phyloP scores from a whole-genome alignment of 1,140 invertebrate genomes.

The Yoshiicerus persimilis region DNA sequence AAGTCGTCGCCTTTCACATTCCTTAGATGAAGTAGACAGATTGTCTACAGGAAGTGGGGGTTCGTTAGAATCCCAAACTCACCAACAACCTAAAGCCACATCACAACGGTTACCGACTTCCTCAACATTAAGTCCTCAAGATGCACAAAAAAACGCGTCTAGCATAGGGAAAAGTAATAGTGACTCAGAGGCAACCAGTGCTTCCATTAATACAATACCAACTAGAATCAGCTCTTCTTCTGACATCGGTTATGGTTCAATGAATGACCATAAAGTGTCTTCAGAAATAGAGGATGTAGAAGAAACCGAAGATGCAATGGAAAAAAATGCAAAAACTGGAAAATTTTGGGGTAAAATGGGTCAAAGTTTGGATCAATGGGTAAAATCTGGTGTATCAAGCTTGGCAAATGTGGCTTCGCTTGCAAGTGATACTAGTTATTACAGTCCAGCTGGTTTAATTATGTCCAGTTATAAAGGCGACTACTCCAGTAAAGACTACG shows the following conservation, averaged over 20 bases:
- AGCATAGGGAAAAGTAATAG: conserved; percentile 40
- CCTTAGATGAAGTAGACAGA: conserved; percentile 53
- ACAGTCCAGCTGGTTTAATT: conserved; percentile 46
- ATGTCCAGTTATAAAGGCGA: conserved; percentile 39
- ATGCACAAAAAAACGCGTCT: background rate
- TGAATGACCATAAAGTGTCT: conserved; percentile 54
- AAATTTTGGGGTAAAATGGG: conserved; percentile 47
- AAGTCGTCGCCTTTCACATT: conserved; percentile 56
- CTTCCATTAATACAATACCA: conserved; percentile 24
- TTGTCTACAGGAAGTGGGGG: conserved; percentile 45
- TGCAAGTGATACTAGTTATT: conserved; percentile 42
- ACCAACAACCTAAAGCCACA: background rate
- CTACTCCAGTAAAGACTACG: conserved; percentile 16
- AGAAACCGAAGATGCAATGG: background rate
- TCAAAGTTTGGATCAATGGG: conserved; percentile 49
- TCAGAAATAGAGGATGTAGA: conserved; percentile 20
- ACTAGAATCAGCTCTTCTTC: conserved; percentile 49
- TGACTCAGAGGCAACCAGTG: conserved; percentile 33
- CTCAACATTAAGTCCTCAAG: conserved; percentile 25
- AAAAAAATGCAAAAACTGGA: conserved; percentile 46
- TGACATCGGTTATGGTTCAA: conserved; percentile 59
- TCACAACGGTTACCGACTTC: background rate
- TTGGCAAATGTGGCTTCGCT: conserved; percentile 35
- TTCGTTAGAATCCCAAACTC: conserved; percentile 41
- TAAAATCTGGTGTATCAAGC: conserved; percentile 41